Evolutionary conservation across 1,140 invertebrate species (phyloP).

Genomic region (Phortica variegata): DNA sequence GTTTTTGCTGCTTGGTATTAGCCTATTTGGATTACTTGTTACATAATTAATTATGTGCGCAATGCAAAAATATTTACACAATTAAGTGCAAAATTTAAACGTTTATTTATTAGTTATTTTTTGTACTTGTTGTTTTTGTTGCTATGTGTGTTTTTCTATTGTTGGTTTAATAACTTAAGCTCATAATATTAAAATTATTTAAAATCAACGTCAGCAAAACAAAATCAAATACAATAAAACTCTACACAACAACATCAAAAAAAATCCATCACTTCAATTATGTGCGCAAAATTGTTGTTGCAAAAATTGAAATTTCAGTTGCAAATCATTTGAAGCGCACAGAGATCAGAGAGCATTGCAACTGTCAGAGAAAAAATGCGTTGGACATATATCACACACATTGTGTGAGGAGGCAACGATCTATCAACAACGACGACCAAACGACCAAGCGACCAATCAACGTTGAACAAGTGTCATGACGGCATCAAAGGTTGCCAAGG

Average conservation of each 20-base stretch:
- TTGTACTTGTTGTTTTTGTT: slow-evolving; percentile 4
- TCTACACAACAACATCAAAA: slow-evolving; percentile 10
- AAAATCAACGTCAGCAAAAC: slow-evolving; percentile 51
- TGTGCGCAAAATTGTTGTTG: slow-evolving; percentile 9
- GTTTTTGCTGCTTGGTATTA: slow-evolving; percentile 12
- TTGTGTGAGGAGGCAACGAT: no score
- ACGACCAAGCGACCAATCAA: slow-evolving; percentile 3
- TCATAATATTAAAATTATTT: slow-evolving; percentile 35
- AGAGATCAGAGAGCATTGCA: not conserved
- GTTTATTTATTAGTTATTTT: not conserved
- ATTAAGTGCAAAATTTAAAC: slow-evolving; percentile 28
- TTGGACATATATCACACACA: slow-evolving; percentile 9
- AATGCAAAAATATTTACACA: slow-evolving; percentile 23
- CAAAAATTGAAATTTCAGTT: slow-evolving; percentile 9
- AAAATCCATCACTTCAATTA: not conserved
- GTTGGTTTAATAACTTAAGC: slow-evolving; percentile 51
- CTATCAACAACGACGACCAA: no score
- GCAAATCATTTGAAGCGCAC: not conserved
- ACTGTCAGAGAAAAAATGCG: not conserved
- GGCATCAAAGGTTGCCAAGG: slow-evolving; percentile 38
- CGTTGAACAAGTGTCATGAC: not conserved
- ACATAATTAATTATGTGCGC: slow-evolving; percentile 25
- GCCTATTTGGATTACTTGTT: slow-evolving; percentile 34
- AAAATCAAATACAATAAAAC: slow-evolving; percentile 7
- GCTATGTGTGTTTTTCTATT: slow-evolving; percentile 8